Base-by-base conservation (phyloP, 2,113 vertebrate genomes). In the Gadus chalcogrammus region DNA sequence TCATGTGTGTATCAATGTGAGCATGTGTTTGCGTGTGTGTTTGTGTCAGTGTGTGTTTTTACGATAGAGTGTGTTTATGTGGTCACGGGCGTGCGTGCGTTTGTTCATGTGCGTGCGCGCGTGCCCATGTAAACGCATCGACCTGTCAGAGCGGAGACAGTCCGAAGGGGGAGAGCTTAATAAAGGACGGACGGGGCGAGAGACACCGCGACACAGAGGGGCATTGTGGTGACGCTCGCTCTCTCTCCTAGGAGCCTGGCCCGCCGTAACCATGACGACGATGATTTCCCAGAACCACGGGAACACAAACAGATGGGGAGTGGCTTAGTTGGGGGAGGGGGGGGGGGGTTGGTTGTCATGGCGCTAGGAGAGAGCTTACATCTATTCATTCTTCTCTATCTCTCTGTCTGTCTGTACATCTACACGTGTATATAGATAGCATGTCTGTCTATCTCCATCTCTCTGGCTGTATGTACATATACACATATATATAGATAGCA, bases 161-260 rank as follows among this genome's bases (percentile, higher is more conserved):
- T 11, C 42, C 5, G 42, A 48, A 48, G 42, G 42, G 42, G 42
- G 5, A 48, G 20, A 8, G 12, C 8, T 7, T 11, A 13, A 48
- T 48, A 1, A 35, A 13, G 8, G 42, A 42, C 38, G 11, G 38
- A 3, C 38, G 4, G 38, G 38, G 38, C 5, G 38, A 42, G 6
- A 48, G 68, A 35, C 35, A 28, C 13, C 13, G 35, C 16, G 35
- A 53, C 1, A 84, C 73, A 85, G 73, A 76, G 22, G 31, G 64
- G 67, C 16, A 66, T 64, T 83, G 73, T 60, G 58, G 78, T 76
- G 69, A 65, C 76, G 27, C 28, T 2, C 11, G 12, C 66, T 12
- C 64, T 16, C 42, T 48, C 42, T 48, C 42, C 42, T 13, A 52
- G 35, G 28, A 64, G 18, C 16, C 59, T 65, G 61, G 8, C 48